A percentile compares a stretch with the other conserved stretches of the same genome.
Conservation (phyloP, 2,113 vertebrate genomes). For the Atrichornis clamosus region DNA sequence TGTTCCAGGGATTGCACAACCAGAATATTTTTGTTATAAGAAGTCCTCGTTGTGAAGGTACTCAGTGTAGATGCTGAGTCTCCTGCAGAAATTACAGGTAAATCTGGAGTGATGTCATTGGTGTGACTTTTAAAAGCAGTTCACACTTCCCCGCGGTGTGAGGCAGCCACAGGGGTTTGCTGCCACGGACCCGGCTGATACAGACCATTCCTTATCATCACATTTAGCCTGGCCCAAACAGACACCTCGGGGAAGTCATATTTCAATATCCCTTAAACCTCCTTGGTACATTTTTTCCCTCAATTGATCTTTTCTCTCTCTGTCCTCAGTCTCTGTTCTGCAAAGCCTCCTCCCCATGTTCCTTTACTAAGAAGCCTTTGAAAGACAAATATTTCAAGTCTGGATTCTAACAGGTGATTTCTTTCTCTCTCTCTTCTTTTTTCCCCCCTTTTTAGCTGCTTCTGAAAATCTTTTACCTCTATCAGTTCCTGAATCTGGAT, state of each 20-base stretch:
- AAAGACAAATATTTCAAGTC: constrained; percentile 33
- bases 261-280: constrained; percentile 38
- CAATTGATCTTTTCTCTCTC: constrained; percentile 40
- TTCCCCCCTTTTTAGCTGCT: fast-evolving
- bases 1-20: background rate
- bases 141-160: background rate
- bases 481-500: background rate
- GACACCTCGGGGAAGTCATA: background rate
- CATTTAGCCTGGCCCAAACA: background rate
- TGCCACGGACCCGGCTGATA: background rate
- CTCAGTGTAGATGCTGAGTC: background rate
- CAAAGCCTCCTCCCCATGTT: background rate
- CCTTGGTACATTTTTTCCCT: constrained; percentile 17
- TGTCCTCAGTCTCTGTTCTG: background rate
- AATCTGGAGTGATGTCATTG: background rate
- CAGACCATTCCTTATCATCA: background rate
- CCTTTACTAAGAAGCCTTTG: constrained; percentile 38
- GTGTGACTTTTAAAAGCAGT: background rate
- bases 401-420: constrained; percentile 18
- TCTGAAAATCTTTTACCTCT: background rate
- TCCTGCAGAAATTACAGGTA: background rate
- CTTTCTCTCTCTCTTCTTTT: background rate
- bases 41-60: background rate
- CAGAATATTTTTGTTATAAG: background rate
- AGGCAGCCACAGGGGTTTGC: background rate